A percentile compares a stretch with the other conserved stretches of the same genome.
phyloP scores from a whole-genome alignment of 2,797 vertebrate species.

The Pampus argenteus region DNA sequence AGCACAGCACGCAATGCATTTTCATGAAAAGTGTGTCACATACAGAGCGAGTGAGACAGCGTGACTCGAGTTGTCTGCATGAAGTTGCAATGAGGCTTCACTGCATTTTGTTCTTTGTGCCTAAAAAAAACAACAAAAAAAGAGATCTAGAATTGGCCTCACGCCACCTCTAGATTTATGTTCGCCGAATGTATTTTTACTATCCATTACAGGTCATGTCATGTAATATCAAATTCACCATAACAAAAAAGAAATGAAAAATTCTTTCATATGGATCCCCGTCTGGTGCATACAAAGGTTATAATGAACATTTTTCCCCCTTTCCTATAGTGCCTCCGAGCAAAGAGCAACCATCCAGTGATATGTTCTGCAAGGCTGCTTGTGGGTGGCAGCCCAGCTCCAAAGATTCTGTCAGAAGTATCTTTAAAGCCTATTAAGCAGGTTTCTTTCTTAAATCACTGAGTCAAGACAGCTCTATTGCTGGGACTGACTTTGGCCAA shows the following conservation, averaged over 20 bases:
- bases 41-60: conserved; percentile 11
- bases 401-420: conserved; percentile 22
- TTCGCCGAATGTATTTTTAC: background rate
- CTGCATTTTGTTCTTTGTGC: background rate
- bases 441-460: conserved; percentile 37
- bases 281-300: background rate
- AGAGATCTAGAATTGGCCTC: background rate
- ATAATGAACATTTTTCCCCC: background rate
- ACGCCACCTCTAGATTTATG: background rate
- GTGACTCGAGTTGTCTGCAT: conserved; percentile 16
- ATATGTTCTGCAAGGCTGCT: background rate
- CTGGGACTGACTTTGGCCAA: conserved; percentile 41
- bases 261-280: background rate
- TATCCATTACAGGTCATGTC: background rate
- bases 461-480: conserved; percentile 39
- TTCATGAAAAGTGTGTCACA: conserved; percentile 30
- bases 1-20: conserved; percentile 23
- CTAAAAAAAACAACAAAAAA: background rate
- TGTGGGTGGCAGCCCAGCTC: conserved; percentile 5
- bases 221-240: background rate
- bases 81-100: background rate
- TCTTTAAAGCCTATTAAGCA: conserved; percentile 30
- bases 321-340: conserved; percentile 1
- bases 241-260: background rate
- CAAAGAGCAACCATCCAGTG: background rate